Conservation (phyloP, 2,797 vertebrate species). For the Clarias platycephalus region DNA sequence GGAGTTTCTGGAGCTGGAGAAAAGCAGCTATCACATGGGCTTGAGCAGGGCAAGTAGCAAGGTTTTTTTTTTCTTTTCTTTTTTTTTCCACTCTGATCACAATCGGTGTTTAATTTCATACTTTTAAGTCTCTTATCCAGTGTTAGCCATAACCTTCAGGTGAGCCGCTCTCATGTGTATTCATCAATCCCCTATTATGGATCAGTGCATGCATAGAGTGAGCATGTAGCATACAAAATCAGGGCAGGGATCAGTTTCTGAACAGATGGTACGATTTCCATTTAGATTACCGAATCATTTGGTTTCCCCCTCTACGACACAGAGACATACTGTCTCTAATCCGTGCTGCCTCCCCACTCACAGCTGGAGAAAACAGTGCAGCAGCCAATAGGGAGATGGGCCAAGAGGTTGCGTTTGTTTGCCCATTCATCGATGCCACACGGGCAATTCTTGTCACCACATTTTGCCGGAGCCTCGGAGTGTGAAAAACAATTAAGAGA, state of each 20-base stretch:
- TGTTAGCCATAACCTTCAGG: conserved; percentile 15
- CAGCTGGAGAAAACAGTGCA: conserved; percentile 39
- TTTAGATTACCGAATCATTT: conserved; percentile 55
- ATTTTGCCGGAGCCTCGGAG: conserved; percentile 35
- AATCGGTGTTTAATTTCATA: conserved; percentile 2
- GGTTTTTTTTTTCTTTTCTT: no score
- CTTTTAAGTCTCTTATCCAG: conserved; percentile 11
- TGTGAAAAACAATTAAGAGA: conserved; percentile 44
- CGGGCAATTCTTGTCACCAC: conserved; percentile 23
- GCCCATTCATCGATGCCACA: neutral
- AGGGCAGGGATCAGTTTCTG: conserved; percentile 45
- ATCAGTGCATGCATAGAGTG: conserved; percentile 29
- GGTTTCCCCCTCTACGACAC: conserved; percentile 39
- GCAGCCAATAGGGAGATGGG: conserved; percentile 6
- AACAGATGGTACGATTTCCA: conserved; percentile 58
- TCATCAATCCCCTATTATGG: conserved; percentile 18
- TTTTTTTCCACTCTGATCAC: conserved; percentile 3
- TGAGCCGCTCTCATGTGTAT: conserved; percentile 5
- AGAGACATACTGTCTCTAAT: conserved; percentile 49
- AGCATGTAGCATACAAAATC: conserved; percentile 43
- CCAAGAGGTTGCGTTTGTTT: conserved; percentile 28
- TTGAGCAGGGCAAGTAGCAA: conserved; percentile 83
- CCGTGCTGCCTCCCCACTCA: conserved; percentile 31
- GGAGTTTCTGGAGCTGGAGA: conserved; percentile 92
- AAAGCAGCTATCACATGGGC: conserved; percentile 93